These are phyloP conservation scores for Semicossyphus pulcher DNA, from an alignment of 2,113 vertebrate genomes.

Conservation along the genomic window DNA sequence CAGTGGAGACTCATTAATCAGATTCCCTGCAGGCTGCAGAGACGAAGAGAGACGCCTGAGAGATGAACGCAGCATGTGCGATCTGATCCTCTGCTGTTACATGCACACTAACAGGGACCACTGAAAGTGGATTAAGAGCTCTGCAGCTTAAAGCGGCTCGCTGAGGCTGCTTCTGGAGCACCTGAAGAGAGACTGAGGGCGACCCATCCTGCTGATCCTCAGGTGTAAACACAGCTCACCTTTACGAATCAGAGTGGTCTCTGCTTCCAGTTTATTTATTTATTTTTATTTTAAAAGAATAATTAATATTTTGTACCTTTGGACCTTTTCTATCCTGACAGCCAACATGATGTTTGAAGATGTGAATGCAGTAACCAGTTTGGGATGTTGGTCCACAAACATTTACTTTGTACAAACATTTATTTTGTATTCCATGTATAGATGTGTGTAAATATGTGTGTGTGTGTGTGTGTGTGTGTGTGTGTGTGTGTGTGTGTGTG, in stretches of 20 bases:
- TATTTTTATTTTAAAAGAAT: too few species aligned
- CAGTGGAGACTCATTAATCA: conserved; percentile 63
- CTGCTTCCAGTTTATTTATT: too few species aligned
- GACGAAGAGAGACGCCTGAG: conserved; percentile 15
- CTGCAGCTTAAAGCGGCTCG: conserved; percentile 77
- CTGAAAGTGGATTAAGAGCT: conserved; percentile 82
- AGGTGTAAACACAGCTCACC: conserved; percentile 9
- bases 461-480: too few species aligned
- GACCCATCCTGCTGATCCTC: conserved; percentile 31
- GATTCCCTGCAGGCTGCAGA: conserved; percentile 32
- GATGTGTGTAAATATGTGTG: too few species aligned
- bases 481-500: too few species aligned
- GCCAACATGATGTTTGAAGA: too few species aligned
- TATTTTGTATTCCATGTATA: too few species aligned
- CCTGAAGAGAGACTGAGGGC: conserved; percentile 21
- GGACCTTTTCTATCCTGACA: too few species aligned
- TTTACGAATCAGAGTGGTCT: not conserved
- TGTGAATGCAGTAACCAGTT: too few species aligned
- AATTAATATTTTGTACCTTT: too few species aligned
- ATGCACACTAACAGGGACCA: conserved; percentile 65
- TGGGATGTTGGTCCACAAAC: too few species aligned
- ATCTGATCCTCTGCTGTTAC: conserved; percentile 55
- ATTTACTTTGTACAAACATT: too few species aligned
- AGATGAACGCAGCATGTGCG: conserved; percentile 47
- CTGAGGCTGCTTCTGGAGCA: conserved; percentile 42